These are phyloP conservation scores for Apogon hyalosoma DNA, from an alignment of 2,797 vertebrate genomes.

Conservation along the genomic window DNA sequence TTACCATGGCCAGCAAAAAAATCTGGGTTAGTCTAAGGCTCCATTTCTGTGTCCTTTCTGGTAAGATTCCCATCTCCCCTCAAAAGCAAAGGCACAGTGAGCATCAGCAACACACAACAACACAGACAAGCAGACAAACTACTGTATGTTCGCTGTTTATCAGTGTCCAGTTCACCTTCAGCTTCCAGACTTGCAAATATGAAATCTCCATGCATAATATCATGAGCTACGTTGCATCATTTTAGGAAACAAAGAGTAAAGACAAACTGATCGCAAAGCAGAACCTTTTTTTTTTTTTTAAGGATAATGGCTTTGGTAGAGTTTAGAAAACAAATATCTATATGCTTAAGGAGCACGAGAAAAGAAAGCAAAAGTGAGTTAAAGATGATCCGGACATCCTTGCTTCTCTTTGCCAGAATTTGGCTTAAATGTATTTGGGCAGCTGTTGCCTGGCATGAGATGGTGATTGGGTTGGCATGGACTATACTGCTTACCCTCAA, in stretches of 20 bases:
- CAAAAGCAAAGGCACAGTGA: slow-evolving; percentile 47
- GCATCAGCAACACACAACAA: slow-evolving; percentile 24
- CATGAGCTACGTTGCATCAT: background rate
- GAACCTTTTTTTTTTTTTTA: slow-evolving; percentile 3
- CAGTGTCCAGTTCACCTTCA: slow-evolving; percentile 54
- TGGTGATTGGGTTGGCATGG: slow-evolving; percentile 75
- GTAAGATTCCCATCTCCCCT: slow-evolving; percentile 62
- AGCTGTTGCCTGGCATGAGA: slow-evolving; percentile 80
- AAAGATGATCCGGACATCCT: slow-evolving; percentile 49
- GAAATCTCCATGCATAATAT: slow-evolving; percentile 33
- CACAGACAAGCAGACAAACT: slow-evolving; percentile 38
- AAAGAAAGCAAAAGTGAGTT: slow-evolving; percentile 33
- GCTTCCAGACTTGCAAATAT: slow-evolving; percentile 22
- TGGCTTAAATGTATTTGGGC: slow-evolving; percentile 76
- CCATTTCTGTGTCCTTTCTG: slow-evolving; percentile 66
- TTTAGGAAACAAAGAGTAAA: slow-evolving; percentile 4
- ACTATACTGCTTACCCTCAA: slow-evolving; percentile 47
- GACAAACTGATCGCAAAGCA: slow-evolving; percentile 1
- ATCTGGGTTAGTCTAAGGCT: slow-evolving; percentile 77
- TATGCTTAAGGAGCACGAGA: slow-evolving; percentile 15
- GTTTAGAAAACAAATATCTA: slow-evolving; percentile 1
- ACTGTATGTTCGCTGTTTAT: slow-evolving; percentile 42
- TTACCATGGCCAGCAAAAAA: slow-evolving; percentile 74
- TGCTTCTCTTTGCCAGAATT: slow-evolving; percentile 61
- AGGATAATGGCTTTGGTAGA: background rate